Base-by-base conservation (phyloP, 2,888 invertebrate genomes). In the Lasioglossum villosulum region DNA sequence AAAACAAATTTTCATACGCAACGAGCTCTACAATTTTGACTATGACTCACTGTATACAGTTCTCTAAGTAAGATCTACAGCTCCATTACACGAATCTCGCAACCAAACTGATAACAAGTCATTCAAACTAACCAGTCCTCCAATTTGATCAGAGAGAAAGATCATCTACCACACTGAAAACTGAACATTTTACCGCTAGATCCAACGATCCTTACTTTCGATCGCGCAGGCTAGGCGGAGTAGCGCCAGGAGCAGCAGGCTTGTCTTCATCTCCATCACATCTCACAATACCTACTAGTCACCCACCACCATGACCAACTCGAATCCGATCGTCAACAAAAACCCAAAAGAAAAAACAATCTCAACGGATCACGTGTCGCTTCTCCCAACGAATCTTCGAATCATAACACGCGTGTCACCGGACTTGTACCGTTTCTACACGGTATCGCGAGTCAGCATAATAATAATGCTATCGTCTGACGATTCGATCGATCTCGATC, bases 191-290 rank as follows among this genome's bases (percentile, higher is more conserved):
- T 30, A 34, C 37, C 66, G 66, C 34, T 66, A 66, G 34, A 66
- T 66, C 66, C 19, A 30, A 12, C 42, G 68, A 81, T 84, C 66
- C 93, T 93, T 91, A 93, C 93, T 92, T 88, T 92, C 92, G 78
- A 93, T 88, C 83, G 92, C 87, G 86, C 90, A 90, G 85, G 92
- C 90, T 73, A 93, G 91, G 86, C 91, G 92, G 80, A 93, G 92
- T 74, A 90, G 90, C 88, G 89, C 92, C 87, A 93, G 86, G 81
- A 93, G 92, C 86, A 93, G 86, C 81, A 93, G 88, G 89, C 91
- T 92, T 89, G 91, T 90, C 90, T 91, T 92, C 87, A 93, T 86
- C 90, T 92, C 91, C 93, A 93, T 93, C 88, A 91, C 93, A 92
- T 92, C 76, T 91, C 91, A 91, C 91, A 89, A 75, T 76, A 56